Evolutionary conservation across 2,113 vertebrate species (phyloP), one percentile per base, ranked within the genome.

Genomic region (Pomatostomus ruficeps): DNA sequence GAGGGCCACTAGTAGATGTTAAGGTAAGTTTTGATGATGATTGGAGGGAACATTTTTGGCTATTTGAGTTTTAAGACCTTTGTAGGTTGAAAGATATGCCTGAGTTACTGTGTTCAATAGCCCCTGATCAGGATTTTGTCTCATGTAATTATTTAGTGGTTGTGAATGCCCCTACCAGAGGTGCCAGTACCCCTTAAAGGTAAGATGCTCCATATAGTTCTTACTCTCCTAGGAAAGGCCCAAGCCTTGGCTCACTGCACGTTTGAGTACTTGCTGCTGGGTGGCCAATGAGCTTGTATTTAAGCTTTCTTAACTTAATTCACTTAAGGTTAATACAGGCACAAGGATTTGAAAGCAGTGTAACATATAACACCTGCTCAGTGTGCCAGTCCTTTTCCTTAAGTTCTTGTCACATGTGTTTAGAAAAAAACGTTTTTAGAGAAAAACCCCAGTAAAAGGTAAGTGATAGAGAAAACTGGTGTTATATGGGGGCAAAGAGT

Each of bases 371-470:
- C 65, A 40, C 75, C 35, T 61, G 43, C 22, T 79, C 5, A 9
- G 42, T 29, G 18, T 57, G 46, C 10, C n/a, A 17, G 1, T 71
- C 17, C 31, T 49, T 5, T 40, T 68, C 31, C 17, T 62, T 45
- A 42, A 46, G 19, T 52, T 83, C 63, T 79, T 92, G 33, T 38
- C 14, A 10, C 40, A 4, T 11, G 5, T 38, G 14, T 33, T 75
- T 29, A 58, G 14, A 7, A n/a, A 61, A 52, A 59, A n/a, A n/a
- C n/a, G n/a, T n/a, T n/a, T 33, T 75, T 29, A 58, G 14, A 7
- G 31, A 61, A 52, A 59, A 40, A 4, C 14, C 2, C 5, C 5
- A 24, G 3, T 14, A 48, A 19, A 38, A 21, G 25, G 0, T n/a
- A 31, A 66, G 10, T 49, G 25, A 48, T 52, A 19, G 20, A 35